Evolutionary conservation across 2,113 vertebrate genomes (phyloP).

Genomic region (Pelecanoides urinatrix): DNA sequence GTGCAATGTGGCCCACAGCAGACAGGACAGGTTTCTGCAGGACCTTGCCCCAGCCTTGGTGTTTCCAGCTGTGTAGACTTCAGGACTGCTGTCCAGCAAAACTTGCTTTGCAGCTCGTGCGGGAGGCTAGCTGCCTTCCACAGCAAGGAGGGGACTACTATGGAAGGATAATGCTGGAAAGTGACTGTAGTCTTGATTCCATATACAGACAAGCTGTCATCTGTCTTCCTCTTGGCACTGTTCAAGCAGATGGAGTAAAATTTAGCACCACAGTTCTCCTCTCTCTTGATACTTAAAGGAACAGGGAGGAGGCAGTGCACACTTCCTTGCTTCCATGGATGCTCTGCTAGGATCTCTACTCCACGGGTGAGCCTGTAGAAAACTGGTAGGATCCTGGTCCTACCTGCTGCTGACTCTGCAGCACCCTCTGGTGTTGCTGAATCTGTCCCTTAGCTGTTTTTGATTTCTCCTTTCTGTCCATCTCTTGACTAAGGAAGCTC

Average conservation of each 20-base stretch:
- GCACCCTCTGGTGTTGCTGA: constrained; percentile 38
- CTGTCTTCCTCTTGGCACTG: neutral
- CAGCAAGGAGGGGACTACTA: neutral
- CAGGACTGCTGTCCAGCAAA: neutral
- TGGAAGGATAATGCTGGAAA: neutral
- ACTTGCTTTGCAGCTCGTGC: neutral
- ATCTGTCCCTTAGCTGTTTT: neutral
- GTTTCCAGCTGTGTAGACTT: neutral
- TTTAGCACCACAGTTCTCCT: neutral
- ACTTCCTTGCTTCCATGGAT: neutral
- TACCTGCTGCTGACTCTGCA: neutral
- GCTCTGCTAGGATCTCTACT: neutral
- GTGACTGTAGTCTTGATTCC: neutral
- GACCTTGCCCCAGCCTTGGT: neutral
- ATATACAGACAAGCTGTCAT: neutral
- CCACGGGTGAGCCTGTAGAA: accelerated
- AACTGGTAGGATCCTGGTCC: neutral
- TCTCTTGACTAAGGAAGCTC: neutral
- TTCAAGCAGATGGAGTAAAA: neutral
- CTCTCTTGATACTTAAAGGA: neutral
- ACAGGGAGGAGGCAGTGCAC: neutral
- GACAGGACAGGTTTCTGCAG: neutral
- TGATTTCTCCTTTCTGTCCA: neutral
- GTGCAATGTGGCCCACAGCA: accelerated
- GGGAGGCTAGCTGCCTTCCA: neutral